These are phyloP conservation scores for Molossus alvarezi DNA, from an alignment of 2,797 vertebrate genomes.

Conservation along the genomic window DNA sequence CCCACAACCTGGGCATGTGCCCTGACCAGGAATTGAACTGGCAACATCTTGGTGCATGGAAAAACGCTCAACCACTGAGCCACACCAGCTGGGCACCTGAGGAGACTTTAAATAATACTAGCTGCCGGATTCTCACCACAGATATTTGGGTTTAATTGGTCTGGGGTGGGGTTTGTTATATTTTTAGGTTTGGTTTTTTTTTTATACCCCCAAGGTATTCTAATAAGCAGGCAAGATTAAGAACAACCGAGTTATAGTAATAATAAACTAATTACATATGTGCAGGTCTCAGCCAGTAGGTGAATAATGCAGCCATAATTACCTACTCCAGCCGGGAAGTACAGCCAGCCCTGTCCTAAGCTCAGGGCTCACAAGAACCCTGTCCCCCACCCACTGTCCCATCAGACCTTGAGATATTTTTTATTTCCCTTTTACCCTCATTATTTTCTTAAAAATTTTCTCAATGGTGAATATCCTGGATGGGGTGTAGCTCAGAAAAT, in stretches of 20 bases:
- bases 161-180: background rate
- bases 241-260: conserved; percentile 6
- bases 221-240: conserved; percentile 28
- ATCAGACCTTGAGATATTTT: background rate
- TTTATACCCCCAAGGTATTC: conserved; percentile 5
- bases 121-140: background rate
- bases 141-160: conserved; percentile 39
- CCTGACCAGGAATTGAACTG: too few species aligned
- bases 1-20: too few species aligned
- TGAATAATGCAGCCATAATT: background rate
- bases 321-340: background rate
- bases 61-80: too few species aligned
- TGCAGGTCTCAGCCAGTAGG: background rate
- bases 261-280: conserved; percentile 30
- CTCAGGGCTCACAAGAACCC: background rate
- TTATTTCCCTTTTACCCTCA: background rate
- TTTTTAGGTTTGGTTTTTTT: conserved; percentile 44
- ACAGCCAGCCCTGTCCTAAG: background rate
- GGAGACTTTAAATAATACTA: background rate
- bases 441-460: conserved; percentile 2
- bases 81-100: background rate
- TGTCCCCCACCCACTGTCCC: background rate
- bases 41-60: too few species aligned
- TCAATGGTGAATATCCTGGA: background rate
- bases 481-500: background rate